A percentile compares a stretch with the other conserved stretches of the same genome.
phyloP scores from a whole-genome alignment of 2,888 invertebrate species.

The Gasteruption jaculator region DNA sequence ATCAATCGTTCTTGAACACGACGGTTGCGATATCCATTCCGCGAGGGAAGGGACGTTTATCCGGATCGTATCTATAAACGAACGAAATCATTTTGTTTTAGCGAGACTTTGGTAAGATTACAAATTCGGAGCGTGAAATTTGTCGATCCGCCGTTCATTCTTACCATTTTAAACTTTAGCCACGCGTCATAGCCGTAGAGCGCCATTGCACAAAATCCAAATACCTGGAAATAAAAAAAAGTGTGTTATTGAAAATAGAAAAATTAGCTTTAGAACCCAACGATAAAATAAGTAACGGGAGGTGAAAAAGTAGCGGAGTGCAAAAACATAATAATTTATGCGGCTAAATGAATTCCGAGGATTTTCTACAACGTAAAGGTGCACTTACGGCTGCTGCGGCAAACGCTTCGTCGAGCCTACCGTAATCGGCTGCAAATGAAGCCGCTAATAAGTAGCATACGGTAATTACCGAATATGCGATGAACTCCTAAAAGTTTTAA shows the following conservation, averaged over 20 bases:
- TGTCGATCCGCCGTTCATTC: too few relatives aligned
- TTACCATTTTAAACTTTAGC: constrained; percentile 68
- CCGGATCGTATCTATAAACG: too few relatives aligned
- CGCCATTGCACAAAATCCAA: constrained; percentile 78
- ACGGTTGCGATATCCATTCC: too few relatives aligned
- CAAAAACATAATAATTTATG: constrained; percentile 1
- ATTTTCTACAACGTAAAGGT: constrained; percentile 7
- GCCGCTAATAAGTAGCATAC: constrained; percentile 73
- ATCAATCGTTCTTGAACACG: too few relatives aligned
- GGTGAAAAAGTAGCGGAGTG: too few relatives aligned
- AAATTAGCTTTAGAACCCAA: constrained; percentile 4
- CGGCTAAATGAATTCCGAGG: background rate
- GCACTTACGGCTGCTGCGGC: constrained; percentile 66
- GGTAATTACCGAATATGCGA: constrained; percentile 71
- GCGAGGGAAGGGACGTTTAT: too few relatives aligned
- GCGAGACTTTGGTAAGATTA: too few relatives aligned
- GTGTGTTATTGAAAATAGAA: constrained; percentile 8
- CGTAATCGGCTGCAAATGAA: constrained; percentile 59
- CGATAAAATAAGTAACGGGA: background rate
- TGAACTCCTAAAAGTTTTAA: constrained; percentile 59
- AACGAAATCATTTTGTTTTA: too few relatives aligned
- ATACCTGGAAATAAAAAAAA: constrained; percentile 64
- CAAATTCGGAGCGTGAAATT: too few relatives aligned
- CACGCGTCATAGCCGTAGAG: constrained; percentile 77
- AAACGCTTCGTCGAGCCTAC: constrained; percentile 50